Base-by-base conservation (phyloP, 2,113 vertebrate species). In the Malaclemys terrapin region DNA sequence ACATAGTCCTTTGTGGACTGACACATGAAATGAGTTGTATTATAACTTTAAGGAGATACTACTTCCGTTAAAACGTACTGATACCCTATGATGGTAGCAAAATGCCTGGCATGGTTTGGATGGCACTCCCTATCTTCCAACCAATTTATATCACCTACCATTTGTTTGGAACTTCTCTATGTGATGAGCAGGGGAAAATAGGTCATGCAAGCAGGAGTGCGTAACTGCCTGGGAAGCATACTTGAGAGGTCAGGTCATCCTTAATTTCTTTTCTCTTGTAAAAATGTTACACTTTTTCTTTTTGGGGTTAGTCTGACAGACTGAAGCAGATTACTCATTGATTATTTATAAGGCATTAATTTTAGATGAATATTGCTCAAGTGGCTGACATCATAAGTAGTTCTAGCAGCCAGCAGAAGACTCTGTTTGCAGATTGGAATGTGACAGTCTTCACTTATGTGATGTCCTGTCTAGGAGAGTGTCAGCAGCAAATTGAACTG, bases 331-430 rank as follows among this genome's bases (percentile, higher is more conserved):
- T 97, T 95, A 91, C 91, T 97, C 82, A 93, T 97, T 94, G 95
- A 97, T 98, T 97, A 97, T 97, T 98, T 97, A 97, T 98, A 95
- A 98, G 94, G 93, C 96, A 97, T 98, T 97, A 97, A 98, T 97
- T 97, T 97, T 97, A 96, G 93, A 97, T 97, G 97, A 97, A 95
- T 95, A 95, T 94, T 96, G 89, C 96, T 95, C 90, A 92, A 96
- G 96, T 97, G 96, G 93, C 93, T 96, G 97, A 96, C 96, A 95
- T 96, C 80, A 13, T 94, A 97, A 97, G 95, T 97, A 92, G 95
- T 95, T 96, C 94, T 75, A 96, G 91, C 95, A 97, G 91, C 87
- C 72, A 80, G 94, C 94, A 96, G 95, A 95, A 95, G 94, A 97
- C 88, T 90, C 78, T 95, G 84, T 62, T 91, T 95, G 80, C 81